Percentiles rank a stretch among this genome's conserved stretches.
phyloP scores from a whole-genome alignment of 2,797 vertebrate genomes.

The Microctenopoma steveboyesi region DNA sequence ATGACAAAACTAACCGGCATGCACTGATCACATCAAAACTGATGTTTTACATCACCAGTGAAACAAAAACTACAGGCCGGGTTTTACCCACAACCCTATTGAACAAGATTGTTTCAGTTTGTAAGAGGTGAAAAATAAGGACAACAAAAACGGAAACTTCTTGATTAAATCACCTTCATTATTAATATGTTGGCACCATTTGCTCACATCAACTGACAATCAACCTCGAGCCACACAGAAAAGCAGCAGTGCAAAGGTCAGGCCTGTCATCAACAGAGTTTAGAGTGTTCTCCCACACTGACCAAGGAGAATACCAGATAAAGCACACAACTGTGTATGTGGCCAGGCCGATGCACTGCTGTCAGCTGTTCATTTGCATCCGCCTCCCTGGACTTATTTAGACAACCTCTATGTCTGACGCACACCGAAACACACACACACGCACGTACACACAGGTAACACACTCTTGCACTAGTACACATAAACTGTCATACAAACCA shows the following conservation, averaged over 20 bases:
- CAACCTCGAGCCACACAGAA: neutral
- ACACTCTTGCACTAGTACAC: conserved; percentile 5
- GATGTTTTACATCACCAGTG: too few relatives aligned
- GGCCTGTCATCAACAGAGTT: conserved; percentile 30
- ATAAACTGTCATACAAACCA: conserved; percentile 1
- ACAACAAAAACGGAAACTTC: too few relatives aligned
- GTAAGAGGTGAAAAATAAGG: too few relatives aligned
- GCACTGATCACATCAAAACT: too few relatives aligned
- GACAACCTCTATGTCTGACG: conserved; percentile 64
- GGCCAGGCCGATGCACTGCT: conserved; percentile 65
- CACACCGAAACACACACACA: conserved; percentile 2
- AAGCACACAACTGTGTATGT: conserved; percentile 28
- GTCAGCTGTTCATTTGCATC: conserved; percentile 84
- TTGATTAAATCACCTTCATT: too few relatives aligned
- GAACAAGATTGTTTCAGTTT: too few relatives aligned
- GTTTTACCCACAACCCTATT: too few relatives aligned
- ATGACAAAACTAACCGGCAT: too few relatives aligned
- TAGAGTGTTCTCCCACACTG: conserved; percentile 20
- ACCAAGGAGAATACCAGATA: conserved; percentile 49
- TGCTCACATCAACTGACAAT: neutral
- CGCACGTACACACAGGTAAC: conserved; percentile 7
- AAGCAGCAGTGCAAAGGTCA: conserved; percentile 3
- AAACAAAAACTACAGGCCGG: too few relatives aligned
- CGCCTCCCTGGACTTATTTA: conserved; percentile 88
- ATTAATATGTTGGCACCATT: neutral